Evolutionary conservation across 2,113 vertebrate species (phyloP).

Genomic region (Calyptomena viridis): DNA sequence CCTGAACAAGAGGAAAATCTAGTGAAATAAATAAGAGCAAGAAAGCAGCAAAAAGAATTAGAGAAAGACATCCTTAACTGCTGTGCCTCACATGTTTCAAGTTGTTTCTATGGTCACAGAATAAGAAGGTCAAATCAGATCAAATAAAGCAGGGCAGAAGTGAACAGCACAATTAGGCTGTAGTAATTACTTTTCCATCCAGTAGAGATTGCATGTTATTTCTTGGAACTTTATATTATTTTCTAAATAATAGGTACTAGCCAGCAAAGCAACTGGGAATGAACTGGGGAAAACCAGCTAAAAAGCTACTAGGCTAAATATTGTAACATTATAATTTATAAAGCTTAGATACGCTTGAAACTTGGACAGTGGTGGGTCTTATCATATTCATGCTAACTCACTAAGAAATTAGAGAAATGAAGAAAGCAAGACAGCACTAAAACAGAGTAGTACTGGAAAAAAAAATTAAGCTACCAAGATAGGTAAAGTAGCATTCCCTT

Average conservation of each 20-base stretch:
- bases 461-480: background rate
- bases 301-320: background rate
- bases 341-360: slow-evolving; percentile 32
- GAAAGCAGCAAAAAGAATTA: background rate
- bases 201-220: background rate
- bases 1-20: background rate
- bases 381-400: background rate
- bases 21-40: background rate
- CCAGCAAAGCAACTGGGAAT: background rate
- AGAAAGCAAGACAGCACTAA: background rate
- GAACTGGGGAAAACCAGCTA: background rate
- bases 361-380: background rate
- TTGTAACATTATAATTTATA: background rate
- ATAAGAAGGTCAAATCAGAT: slow-evolving; percentile 36
- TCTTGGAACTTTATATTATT: background rate
- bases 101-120: slow-evolving; percentile 60
- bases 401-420: background rate
- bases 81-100: background rate
- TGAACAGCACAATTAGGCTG: slow-evolving; percentile 33
- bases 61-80: background rate
- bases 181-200: slow-evolving; percentile 33
- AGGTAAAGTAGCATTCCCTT: background rate
- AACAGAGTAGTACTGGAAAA: background rate
- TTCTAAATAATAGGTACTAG: slow-evolving; percentile 6
- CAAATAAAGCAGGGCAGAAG: background rate